Conservation (phyloP, 2,113 vertebrate species). For the Phasianus colchicus region DNA sequence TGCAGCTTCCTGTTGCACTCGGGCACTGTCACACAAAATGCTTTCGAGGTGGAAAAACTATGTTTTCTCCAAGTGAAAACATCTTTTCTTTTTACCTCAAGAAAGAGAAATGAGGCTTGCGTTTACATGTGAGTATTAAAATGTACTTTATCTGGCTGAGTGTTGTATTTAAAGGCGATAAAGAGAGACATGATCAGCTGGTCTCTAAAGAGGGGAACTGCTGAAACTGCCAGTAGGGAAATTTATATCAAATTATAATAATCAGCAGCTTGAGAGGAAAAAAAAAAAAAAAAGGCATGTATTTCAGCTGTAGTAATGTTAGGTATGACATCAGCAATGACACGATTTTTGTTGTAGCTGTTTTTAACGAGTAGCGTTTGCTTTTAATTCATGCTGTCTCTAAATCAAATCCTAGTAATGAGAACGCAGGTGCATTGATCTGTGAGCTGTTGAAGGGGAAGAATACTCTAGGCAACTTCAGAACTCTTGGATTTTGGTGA, state of each 20-base stretch:
- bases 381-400: neutral
- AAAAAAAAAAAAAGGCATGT: neutral
- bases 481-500: neutral
- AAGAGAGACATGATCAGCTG: neutral
- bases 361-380: neutral
- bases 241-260: neutral
- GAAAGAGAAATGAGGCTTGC: neutral
- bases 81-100: neutral
- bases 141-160: neutral
- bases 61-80: neutral
- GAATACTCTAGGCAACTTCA: neutral
- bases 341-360: neutral
- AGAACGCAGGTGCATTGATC: neutral
- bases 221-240: neutral
- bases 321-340: neutral
- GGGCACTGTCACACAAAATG: fast-evolving
- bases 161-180: neutral
- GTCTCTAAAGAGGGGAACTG: neutral
- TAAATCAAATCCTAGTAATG: neutral
- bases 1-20: fast-evolving
- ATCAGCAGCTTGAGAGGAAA: neutral
- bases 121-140: neutral
- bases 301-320: neutral
- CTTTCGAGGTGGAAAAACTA: neutral
- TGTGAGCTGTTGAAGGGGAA: neutral